A percentile compares a stretch with the other conserved stretches of the same genome.
Evolutionary conservation across 1,140 invertebrate genomes (phyloP).

Genomic region (Drosophila baimaii): DNA sequence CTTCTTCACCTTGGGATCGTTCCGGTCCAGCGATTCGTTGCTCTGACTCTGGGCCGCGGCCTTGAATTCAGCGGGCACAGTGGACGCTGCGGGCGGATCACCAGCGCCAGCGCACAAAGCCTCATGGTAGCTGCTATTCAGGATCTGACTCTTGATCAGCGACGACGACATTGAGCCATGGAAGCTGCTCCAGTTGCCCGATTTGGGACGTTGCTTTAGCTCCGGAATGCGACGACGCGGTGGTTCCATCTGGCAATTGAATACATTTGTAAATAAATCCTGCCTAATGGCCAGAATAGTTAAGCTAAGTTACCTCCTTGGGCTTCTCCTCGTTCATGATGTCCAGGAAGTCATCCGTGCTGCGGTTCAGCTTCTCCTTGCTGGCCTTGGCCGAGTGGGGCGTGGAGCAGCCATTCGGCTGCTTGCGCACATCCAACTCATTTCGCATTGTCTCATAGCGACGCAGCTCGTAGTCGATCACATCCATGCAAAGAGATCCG

Average conservation of each 20-base stretch:
- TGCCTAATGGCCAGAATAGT: not conserved
- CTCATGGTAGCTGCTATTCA: constrained; percentile 88
- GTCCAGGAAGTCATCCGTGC: constrained; percentile 79
- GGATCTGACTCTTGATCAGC: constrained; percentile 83
- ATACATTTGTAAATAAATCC: not conserved
- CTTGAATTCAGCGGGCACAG: constrained; percentile 64
- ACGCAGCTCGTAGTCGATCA: constrained; percentile 96
- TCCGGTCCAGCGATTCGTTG: constrained; percentile 85
- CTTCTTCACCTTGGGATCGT: constrained; percentile 87
- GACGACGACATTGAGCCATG: constrained; percentile 84
- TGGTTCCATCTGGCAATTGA: constrained; percentile 85
- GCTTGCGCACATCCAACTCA: constrained; percentile 90
- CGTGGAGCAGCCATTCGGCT: constrained; percentile 79
- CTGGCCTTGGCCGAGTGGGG: constrained; percentile 72
- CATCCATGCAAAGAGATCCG: constrained; percentile 97
- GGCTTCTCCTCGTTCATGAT: constrained; percentile 84
- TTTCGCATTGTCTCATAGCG: constrained; percentile 97
- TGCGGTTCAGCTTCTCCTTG: constrained; percentile 81
- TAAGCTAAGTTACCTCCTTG: constrained; percentile 64
- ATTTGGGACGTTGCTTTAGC: constrained; percentile 88
- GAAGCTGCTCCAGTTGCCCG: constrained; percentile 87
- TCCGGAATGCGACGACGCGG: constrained; percentile 88
- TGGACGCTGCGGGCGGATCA: constrained; percentile 41
- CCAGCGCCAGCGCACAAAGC: constrained; percentile 84
- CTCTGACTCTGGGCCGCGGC: constrained; percentile 61